These are phyloP conservation scores for Ariopsis seemanni DNA, from an alignment of 2,113 vertebrate genomes.

Conservation along the genomic window DNA sequence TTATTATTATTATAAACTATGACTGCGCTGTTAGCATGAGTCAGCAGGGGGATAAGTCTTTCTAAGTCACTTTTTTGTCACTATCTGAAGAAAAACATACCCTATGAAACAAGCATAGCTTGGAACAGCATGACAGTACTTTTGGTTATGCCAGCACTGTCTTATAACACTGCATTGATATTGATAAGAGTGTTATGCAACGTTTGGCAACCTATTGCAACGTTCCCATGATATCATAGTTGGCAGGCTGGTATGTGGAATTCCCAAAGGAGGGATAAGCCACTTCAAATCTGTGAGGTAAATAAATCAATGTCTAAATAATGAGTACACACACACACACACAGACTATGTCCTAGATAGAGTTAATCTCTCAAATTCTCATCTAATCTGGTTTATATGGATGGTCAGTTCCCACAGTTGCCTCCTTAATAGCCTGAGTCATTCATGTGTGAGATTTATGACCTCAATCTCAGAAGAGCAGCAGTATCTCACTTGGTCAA, in stretches of 20 bases:
- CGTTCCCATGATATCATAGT: slow-evolving; percentile 44
- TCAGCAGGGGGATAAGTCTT: slow-evolving; percentile 53
- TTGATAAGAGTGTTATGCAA: slow-evolving; percentile 44
- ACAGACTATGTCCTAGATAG: slow-evolving; percentile 27
- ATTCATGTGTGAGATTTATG: slow-evolving; percentile 39
- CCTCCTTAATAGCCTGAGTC: background rate
- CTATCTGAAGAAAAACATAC: slow-evolving; percentile 64
- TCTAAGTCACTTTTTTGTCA: slow-evolving; percentile 55
- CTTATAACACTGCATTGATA: background rate
- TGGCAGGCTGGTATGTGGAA: slow-evolving; percentile 24
- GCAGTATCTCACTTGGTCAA: slow-evolving; percentile 29
- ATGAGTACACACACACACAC: slow-evolving; percentile 17
- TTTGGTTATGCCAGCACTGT: background rate
- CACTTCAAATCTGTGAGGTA: slow-evolving; percentile 41
- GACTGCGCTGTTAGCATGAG: background rate
- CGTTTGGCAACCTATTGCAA: slow-evolving; percentile 15
- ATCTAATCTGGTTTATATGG: slow-evolving; percentile 48
- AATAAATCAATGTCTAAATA: slow-evolving; percentile 43
- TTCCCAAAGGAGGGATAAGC: slow-evolving; percentile 40
- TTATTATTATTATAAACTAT: background rate
- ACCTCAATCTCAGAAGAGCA: slow-evolving; percentile 32
- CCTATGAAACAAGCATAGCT: slow-evolving; percentile 57
- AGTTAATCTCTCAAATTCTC: slow-evolving; percentile 42
- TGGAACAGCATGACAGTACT: background rate
- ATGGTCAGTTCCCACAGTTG: slow-evolving; percentile 45